Evolutionary conservation across 1,140 invertebrate genomes (phyloP).

Genomic region (Drosophila erecta): DNA sequence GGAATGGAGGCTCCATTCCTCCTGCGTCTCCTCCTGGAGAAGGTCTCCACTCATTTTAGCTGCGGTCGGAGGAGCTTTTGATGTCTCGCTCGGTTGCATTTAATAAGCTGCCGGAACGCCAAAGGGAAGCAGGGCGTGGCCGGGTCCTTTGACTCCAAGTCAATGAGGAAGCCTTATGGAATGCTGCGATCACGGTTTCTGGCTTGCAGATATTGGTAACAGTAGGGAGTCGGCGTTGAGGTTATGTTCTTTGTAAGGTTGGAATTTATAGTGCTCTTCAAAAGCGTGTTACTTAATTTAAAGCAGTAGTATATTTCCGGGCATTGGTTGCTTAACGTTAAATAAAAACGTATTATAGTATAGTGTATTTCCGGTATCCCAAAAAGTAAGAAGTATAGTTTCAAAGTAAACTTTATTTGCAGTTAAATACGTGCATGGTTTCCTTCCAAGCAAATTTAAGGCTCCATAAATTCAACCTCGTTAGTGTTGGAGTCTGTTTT

Average conservation of each 20-base stretch:
- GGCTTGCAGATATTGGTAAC: not conserved
- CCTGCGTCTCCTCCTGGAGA: not conserved
- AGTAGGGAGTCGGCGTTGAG: not conserved
- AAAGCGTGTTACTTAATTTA: no score
- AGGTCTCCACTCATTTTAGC: conserved; percentile 38
- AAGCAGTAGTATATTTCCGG: no score
- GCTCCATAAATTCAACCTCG: not conserved
- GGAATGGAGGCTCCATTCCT: not conserved
- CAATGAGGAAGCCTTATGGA: conserved; percentile 24
- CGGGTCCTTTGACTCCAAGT: conserved; percentile 34
- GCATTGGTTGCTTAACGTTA: no score
- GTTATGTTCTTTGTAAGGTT: no score
- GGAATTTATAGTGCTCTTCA: no score
- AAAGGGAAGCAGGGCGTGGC: not conserved
- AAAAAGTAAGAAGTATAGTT: no score
- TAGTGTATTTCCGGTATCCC: no score
- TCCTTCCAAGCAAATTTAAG: no score
- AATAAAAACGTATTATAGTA: no score
- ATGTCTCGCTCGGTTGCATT: conserved; percentile 74
- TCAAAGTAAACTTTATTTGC: no score
- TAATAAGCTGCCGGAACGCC: conserved; percentile 56
- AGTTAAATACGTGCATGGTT: no score
- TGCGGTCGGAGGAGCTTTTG: conserved; percentile 53
- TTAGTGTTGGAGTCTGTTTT: not conserved
- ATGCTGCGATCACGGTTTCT: not conserved